phyloP scores from a whole-genome alignment of 2,113 vertebrate genomes.

The Tupaia tana region DNA sequence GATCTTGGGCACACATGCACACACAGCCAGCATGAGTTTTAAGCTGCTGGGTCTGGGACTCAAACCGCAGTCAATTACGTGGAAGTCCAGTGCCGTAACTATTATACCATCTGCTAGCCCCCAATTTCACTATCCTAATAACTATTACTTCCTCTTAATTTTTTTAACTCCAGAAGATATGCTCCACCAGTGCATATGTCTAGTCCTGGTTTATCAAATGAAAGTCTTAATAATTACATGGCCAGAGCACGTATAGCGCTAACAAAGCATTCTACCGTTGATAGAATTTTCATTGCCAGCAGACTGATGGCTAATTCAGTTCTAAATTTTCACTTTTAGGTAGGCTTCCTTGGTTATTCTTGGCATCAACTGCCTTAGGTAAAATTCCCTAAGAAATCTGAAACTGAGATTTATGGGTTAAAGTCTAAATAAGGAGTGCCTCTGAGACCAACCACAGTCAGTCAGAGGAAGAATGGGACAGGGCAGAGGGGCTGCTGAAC shows the following conservation, averaged over 20 bases:
- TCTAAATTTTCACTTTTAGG: neutral
- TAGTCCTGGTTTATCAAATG: neutral
- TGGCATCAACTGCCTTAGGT: neutral
- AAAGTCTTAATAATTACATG: neutral
- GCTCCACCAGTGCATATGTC: accelerated
- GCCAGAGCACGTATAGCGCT: neutral
- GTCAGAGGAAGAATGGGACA: neutral
- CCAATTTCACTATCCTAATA: neutral
- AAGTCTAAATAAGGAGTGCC: neutral
- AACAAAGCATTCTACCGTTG: neutral
- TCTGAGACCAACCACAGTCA: neutral
- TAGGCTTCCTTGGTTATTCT: neutral
- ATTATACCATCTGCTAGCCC: too few relatives aligned
- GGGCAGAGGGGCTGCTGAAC: neutral
- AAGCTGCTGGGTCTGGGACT: too few relatives aligned
- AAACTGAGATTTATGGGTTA: neutral
- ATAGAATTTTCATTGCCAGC: neutral
- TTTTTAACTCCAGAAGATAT: neutral
- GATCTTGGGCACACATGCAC: too few relatives aligned
- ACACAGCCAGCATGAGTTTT: too few relatives aligned
- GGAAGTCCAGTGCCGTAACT: too few relatives aligned
- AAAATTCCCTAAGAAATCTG: neutral
- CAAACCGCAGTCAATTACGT: too few relatives aligned
- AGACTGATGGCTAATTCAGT: neutral
- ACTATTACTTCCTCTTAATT: neutral